Evolutionary conservation across 2,797 vertebrate genomes (phyloP).

Genomic region (Podarcis lilfordi): DNA sequence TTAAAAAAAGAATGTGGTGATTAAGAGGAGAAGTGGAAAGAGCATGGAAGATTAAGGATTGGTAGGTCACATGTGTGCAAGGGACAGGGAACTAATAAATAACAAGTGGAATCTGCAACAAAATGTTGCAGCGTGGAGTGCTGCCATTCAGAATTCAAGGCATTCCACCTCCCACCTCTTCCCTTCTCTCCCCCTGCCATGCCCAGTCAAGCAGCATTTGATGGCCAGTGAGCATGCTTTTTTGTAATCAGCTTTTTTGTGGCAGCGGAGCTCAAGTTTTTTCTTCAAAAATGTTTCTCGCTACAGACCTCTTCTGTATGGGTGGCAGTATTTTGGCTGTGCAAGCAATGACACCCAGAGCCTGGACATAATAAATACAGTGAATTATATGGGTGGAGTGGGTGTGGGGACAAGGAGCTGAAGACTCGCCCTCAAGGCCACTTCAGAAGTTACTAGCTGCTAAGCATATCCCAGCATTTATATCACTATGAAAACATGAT

Average conservation of each 20-base stretch:
- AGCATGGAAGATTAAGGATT: neutral
- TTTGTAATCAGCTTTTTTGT: no score
- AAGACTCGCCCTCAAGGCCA: no score
- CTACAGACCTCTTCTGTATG: no score
- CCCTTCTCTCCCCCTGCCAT: neutral
- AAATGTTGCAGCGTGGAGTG: neutral
- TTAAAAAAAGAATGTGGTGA: neutral
- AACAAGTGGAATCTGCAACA: neutral
- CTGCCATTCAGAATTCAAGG: neutral
- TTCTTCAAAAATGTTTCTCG: no score
- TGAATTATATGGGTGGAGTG: no score
- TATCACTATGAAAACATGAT: neutral
- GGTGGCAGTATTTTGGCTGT: no score
- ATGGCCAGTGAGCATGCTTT: no score
- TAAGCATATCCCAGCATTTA: neutral
- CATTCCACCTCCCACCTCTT: neutral
- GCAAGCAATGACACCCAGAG: no score
- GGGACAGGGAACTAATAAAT: neutral
- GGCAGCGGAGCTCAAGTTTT: no score
- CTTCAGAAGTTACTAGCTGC: neutral
- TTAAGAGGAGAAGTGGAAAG: neutral
- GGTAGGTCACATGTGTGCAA: neutral
- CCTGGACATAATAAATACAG: no score
- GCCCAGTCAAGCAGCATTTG: neutral
- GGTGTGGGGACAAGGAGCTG: neutral